Base-by-base conservation (phyloP, 1,140 invertebrate genomes). In the Aphidius ervi region DNA sequence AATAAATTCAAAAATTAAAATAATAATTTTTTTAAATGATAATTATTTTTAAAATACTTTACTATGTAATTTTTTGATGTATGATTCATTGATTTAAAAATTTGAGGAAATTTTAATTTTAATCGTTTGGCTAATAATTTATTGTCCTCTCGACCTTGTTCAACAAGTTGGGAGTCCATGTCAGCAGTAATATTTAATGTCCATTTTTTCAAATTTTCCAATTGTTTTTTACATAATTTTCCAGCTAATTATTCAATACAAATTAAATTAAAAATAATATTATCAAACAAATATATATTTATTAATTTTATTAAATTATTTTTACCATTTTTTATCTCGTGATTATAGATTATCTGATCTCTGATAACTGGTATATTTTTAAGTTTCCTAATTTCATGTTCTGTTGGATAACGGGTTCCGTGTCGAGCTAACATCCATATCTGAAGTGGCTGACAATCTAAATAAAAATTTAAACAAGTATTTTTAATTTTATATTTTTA, bases 151-250 rank as follows among this genome's bases (percentile, higher is more conserved):
- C 69, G 64, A n/a, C 76, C 80, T 63, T 77, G 73, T 9, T 60
- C 58, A 10, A 76, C 68, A 40, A 81, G 56, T 20, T 53, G 41
- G 43, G 72, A 68, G 39, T 73, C 74, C 8, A 64, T 64, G 3
- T 68, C 63, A 8, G 60, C n/a, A 0, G 42, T 63, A 2, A 80
- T 61, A 53, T 71, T 67, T 7, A 71, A 64, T n/a, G 62, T 53
- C 81, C 81, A 81, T 37, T 63, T 67, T 58, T 67, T 67, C 6
- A 82, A 56, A 64, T 75, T 71, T 5, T 74, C 66, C 40, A 80
- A 64, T 66, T 82, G 80, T 39, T 70, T 61, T 43, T 73, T 64
- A 58, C 79, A 81, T 58, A 82, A 62, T 46, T 63, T 71, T 16
- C 80, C 78, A 42, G 67, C 79, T 82, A n/a, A 63, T 55, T 66